Evolutionary conservation across 2,888 invertebrate genomes (phyloP).

Genomic region (Rapana venosa): DNA sequence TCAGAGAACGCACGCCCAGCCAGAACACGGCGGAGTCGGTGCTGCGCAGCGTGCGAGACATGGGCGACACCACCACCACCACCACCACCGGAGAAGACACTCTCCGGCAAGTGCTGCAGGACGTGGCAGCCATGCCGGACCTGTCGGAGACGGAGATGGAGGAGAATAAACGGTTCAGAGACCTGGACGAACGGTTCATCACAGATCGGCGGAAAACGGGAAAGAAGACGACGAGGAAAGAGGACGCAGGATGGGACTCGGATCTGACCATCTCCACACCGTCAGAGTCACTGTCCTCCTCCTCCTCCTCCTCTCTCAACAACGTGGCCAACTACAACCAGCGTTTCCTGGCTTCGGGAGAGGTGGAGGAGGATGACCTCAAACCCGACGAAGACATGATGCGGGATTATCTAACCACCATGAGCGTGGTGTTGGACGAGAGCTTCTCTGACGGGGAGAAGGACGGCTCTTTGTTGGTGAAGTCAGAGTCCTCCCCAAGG

Average conservation of each 20-base stretch:
- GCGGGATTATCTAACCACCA: conserved; percentile 65
- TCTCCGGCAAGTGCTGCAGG: conserved; percentile 48
- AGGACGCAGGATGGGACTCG: conserved; percentile 48
- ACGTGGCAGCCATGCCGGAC: conserved; percentile 50
- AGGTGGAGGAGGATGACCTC: conserved; percentile 58
- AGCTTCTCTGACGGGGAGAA: conserved; percentile 57
- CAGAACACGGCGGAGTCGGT: conserved; percentile 39
- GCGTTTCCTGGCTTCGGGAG: conserved; percentile 48
- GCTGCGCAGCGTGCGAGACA: conserved; percentile 38
- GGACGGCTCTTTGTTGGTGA: conserved; percentile 48
- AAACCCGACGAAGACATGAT: conserved; percentile 68
- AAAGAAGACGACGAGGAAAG: conserved; percentile 26
- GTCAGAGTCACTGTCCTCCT: conserved; percentile 64
- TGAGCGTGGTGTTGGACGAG: conserved; percentile 66
- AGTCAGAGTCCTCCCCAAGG: conserved; percentile 51
- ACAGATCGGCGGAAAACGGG: conserved; percentile 52
- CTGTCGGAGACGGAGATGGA: conserved; percentile 49
- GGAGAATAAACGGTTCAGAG: conserved; percentile 6
- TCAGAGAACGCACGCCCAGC: neutral
- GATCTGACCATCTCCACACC: conserved; percentile 71
- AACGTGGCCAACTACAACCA: conserved; percentile 61
- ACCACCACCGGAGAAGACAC: conserved; percentile 48
- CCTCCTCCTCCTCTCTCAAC: conserved; percentile 61
- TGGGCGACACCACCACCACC: conserved; percentile 32
- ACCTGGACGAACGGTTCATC: conserved; percentile 60